Evolutionary conservation across 2,888 invertebrate genomes (phyloP).

Genomic region (Meiosimyza decipiens): DNA sequence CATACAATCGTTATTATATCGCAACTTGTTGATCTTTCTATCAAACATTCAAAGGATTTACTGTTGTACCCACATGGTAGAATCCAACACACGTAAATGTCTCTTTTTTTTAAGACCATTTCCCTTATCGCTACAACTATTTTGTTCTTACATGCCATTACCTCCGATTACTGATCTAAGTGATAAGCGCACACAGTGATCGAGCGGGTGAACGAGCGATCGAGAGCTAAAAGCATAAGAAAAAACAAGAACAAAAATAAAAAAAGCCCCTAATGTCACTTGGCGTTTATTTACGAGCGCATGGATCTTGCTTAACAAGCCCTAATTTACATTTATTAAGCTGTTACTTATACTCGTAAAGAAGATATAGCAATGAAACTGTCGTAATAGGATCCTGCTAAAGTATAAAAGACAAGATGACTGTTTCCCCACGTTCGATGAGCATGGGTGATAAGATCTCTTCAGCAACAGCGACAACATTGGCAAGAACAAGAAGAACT

Average conservation of each 20-base stretch:
- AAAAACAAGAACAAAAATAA: constrained; percentile 1
- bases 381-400: constrained; percentile 5
- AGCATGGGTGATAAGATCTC: constrained; percentile 32
- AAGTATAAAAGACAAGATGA: background rate
- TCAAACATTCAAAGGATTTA: no score
- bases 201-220: constrained; percentile 44
- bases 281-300: constrained; percentile 65
- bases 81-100: no score
- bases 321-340: constrained; percentile 66
- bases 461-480: constrained; percentile 22
- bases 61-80: no score
- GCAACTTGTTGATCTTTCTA: no score
- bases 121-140: constrained; percentile 46
- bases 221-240: constrained; percentile 44
- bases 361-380: constrained; percentile 19
- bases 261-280: constrained; percentile 62
- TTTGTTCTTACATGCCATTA: constrained; percentile 64
- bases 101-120: background rate
- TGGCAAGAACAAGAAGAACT: background rate
- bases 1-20: no score
- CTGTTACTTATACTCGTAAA: constrained; percentile 52
- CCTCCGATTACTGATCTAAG: constrained; percentile 57
- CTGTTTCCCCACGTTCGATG: constrained; percentile 18
- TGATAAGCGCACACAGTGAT: constrained; percentile 31
- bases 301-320: constrained; percentile 62